These are phyloP conservation scores for Chrysolina oricalcia DNA, from an alignment of 2,888 invertebrate species.

Conservation along the genomic window DNA sequence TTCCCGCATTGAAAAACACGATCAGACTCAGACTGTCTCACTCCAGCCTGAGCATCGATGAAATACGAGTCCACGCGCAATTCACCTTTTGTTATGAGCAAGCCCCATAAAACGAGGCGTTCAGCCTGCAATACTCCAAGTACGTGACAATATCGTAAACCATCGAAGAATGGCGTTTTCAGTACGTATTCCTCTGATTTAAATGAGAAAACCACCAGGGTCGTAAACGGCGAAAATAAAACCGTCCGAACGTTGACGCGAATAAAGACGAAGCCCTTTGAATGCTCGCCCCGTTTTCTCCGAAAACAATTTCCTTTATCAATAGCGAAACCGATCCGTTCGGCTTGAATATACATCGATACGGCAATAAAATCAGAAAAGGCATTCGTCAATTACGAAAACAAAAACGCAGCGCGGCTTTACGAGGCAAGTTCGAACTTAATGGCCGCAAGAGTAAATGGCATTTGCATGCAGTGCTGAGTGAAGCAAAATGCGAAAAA, in stretches of 20 bases:
- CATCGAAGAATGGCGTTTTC: background rate
- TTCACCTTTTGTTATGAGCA: background rate
- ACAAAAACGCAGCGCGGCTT: conserved; percentile 42
- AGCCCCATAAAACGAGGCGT: background rate
- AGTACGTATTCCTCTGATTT: background rate
- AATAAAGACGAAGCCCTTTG: conserved; percentile 40
- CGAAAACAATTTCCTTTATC: conserved; percentile 51
- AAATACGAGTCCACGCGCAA: background rate
- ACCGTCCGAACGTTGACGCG: background rate
- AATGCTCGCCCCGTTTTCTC: conserved; percentile 39
- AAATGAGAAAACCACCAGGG: conserved; percentile 15
- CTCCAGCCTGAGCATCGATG: background rate
- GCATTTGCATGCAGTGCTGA: conserved; percentile 13
- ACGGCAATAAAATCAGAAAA: conserved; percentile 46
- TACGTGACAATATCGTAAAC: conserved; percentile 21
- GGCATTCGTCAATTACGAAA: conserved; percentile 51
- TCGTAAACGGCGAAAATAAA: conserved; percentile 12
- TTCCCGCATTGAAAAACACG: no score
- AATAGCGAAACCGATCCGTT: conserved; percentile 45
- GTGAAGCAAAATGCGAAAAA: conserved; percentile 3
- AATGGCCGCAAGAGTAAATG: conserved; percentile 4
- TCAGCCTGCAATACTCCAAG: background rate
- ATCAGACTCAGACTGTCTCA: no score
- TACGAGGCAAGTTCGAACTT: conserved; percentile 24
- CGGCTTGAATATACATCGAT: conserved; percentile 47